These are phyloP conservation scores for Plebejus melissa DNA, from an alignment of 2,888 invertebrate species.

Conservation along the genomic window DNA sequence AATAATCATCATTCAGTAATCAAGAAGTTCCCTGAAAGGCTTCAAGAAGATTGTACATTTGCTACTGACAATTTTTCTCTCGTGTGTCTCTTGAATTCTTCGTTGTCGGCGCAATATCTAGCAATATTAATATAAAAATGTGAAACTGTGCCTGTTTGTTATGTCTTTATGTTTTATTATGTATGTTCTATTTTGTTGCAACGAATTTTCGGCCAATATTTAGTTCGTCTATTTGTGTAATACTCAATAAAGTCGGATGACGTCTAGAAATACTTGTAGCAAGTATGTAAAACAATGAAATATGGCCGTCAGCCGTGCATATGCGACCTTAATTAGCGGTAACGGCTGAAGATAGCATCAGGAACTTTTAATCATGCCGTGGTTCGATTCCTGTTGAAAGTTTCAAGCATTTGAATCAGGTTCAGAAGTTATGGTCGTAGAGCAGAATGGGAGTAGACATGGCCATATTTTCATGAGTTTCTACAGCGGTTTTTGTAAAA, in stretches of 20 bases:
- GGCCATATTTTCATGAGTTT: not conserved
- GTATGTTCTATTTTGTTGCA: too few relatives aligned
- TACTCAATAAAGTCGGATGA: not conserved
- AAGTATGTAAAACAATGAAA: not conserved
- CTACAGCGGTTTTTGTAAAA: too few relatives aligned
- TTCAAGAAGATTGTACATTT: not conserved
- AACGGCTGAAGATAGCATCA: constrained; percentile 3
- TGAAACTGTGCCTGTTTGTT: too few relatives aligned
- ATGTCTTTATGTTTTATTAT: too few relatives aligned
- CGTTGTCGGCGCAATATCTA: too few relatives aligned
- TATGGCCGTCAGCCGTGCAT: not conserved
- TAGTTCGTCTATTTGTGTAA: too few relatives aligned
- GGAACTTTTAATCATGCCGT: constrained; percentile 21
- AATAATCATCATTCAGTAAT: not conserved
- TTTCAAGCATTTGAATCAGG: constrained; percentile 24
- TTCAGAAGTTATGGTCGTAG: constrained; percentile 13
- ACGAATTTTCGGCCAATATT: too few relatives aligned
- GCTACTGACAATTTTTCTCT: too few relatives aligned
- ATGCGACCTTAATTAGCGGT: constrained; percentile 23
- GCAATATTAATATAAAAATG: too few relatives aligned
- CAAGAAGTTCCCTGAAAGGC: not conserved
- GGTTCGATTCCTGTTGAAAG: constrained; percentile 21
- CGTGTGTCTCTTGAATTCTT: too few relatives aligned
- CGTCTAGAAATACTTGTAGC: not conserved
- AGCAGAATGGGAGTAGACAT: not conserved